phyloP scores from a whole-genome alignment of 2,113 vertebrate genomes.

The Nesoenas mayeri region DNA sequence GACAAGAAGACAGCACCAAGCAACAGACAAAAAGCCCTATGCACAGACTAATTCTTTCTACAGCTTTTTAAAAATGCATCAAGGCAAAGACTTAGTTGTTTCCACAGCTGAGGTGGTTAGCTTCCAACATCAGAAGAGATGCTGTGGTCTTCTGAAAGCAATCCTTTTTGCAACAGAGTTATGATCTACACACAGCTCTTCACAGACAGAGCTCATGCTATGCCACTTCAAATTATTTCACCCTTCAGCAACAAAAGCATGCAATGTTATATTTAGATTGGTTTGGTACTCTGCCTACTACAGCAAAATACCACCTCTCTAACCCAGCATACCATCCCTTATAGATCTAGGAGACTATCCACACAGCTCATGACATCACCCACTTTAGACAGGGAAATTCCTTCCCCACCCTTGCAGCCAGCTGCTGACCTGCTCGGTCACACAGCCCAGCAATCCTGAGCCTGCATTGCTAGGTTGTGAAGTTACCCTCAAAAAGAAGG shows the following conservation, averaged over 20 bases:
- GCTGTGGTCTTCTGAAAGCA: neutral
- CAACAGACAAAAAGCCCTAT: neutral
- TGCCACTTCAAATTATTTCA: neutral
- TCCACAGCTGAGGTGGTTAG: neutral
- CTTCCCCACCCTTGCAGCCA: neutral
- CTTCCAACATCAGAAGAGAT: neutral
- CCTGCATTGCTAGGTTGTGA: neutral
- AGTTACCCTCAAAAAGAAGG: neutral
- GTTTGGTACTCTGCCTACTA: neutral
- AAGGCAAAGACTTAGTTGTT: neutral
- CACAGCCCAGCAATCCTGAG: neutral
- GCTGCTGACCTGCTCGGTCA: neutral
- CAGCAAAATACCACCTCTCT: conserved; percentile 16
- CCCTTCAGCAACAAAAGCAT: neutral
- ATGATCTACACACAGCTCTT: neutral
- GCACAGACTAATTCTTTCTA: neutral
- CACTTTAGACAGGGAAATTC: neutral
- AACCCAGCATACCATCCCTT: conserved; percentile 41
- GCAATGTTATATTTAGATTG: conserved; percentile 17
- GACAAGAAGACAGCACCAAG: neutral
- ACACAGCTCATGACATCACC: neutral
- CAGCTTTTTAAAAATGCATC: neutral
- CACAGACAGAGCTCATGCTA: neutral
- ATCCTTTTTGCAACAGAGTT: neutral
- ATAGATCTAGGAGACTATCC: conserved; percentile 3